These are phyloP conservation scores for Cichlasoma orientale DNA, from an alignment of 2,797 vertebrate species.

Conservation along the genomic window DNA sequence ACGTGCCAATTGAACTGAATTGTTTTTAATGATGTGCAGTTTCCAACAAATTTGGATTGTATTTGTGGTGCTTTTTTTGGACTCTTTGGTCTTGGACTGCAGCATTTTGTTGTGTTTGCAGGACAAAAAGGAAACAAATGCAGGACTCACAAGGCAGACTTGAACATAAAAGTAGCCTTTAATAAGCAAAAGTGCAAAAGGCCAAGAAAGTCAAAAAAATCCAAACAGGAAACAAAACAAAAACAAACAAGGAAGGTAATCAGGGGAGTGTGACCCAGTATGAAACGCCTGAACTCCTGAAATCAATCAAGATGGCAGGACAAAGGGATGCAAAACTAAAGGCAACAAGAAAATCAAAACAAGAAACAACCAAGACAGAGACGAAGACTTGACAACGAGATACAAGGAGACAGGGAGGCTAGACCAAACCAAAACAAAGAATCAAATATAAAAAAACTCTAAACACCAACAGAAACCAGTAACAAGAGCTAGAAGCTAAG, in stretches of 20 bases:
- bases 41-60: background rate
- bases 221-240: no score
- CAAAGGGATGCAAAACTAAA: background rate
- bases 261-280: no score
- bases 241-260: no score
- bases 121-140: background rate
- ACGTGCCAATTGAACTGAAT: background rate
- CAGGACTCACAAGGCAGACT: background rate
- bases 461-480: background rate
- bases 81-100: background rate
- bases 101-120: background rate
- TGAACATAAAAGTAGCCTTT: background rate
- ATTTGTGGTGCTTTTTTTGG: background rate
- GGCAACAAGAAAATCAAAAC: no score
- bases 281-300: no score
- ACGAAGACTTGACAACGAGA: no score
- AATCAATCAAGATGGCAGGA: background rate
- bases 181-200: no score
- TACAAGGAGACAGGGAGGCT: background rate
- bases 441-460: background rate
- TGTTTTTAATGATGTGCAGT: background rate
- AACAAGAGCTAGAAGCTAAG: no score
- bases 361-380: no score
- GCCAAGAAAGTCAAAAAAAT: no score
- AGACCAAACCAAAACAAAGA: background rate